Evolutionary conservation across 2,888 invertebrate genomes (phyloP).

Genomic region (Lasioglossum zephyrum): DNA sequence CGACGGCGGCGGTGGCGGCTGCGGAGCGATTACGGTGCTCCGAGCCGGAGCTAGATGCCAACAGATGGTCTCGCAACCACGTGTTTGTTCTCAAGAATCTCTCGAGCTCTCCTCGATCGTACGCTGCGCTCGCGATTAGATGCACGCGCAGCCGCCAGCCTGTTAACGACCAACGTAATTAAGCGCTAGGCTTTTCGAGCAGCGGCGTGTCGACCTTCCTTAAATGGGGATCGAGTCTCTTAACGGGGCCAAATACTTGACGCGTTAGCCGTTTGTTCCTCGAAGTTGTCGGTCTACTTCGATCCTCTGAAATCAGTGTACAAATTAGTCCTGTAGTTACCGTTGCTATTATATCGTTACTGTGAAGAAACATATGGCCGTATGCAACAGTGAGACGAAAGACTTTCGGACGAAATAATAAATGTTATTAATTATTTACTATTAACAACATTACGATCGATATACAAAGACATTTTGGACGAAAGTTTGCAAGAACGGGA

Average conservation of each 20-base stretch:
- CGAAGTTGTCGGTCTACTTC: not conserved
- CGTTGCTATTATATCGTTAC: not conserved
- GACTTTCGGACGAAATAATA: too few species aligned
- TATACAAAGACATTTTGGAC: too few species aligned
- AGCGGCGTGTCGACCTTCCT: not conserved
- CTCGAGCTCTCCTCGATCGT: conserved; percentile 44
- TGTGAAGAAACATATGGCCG: not conserved
- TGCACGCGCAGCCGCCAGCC: conserved; percentile 37
- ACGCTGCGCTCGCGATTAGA: conserved; percentile 51
- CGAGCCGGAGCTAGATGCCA: conserved; percentile 71
- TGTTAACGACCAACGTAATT: conserved; percentile 42
- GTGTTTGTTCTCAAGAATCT: conserved; percentile 78
- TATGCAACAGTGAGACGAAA: not conserved
- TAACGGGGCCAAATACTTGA: not conserved
- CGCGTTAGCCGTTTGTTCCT: not conserved
- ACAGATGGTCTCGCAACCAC: conserved; percentile 80
- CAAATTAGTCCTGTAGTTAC: not conserved
- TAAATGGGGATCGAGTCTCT: not conserved
- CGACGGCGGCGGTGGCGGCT: conserved; percentile 12
- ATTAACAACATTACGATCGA: too few species aligned
- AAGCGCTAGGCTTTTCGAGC: not conserved
- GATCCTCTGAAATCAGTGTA: not conserved
- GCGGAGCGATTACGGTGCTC: conserved; percentile 29
- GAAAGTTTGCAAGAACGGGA: not conserved
- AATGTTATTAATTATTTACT: too few species aligned